phyloP scores from a whole-genome alignment of 2,888 invertebrate genomes.

The Resseliella maxima region DNA sequence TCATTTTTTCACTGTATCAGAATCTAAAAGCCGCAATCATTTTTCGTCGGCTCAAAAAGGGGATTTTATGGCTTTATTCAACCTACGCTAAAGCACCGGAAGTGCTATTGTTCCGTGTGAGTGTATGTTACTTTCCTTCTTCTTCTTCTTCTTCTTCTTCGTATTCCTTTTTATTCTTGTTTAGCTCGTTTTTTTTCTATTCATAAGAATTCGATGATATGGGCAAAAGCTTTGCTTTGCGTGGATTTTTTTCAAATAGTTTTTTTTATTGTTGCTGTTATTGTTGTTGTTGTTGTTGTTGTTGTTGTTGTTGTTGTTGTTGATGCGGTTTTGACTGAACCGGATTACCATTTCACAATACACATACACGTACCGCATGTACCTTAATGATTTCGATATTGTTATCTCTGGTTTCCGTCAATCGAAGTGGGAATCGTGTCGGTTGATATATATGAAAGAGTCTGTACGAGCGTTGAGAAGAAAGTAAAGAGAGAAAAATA shows the following conservation, averaged over 20 bases:
- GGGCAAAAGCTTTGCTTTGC: too few species aligned
- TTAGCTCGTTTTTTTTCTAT: not conserved
- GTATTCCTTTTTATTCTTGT: not conserved
- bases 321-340: not conserved
- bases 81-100: not conserved
- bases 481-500: too few species aligned
- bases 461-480: too few species aligned
- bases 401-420: too few species aligned
- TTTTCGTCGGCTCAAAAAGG: not conserved
- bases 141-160: not conserved
- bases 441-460: too few species aligned
- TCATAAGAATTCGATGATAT: too few species aligned
- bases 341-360: not conserved
- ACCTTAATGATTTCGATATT: not conserved
- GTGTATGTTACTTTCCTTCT: not conserved
- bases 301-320: not conserved
- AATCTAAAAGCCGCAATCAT: not conserved
- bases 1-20: too few species aligned
- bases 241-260: too few species aligned
- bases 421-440: too few species aligned
- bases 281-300: not conserved
- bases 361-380: not conserved
- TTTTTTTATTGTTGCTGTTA: too few species aligned
- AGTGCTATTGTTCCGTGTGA: not conserved
- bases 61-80: not conserved